A percentile compares a stretch with the other conserved stretches of the same genome.
phyloP scores from a whole-genome alignment of 2,888 invertebrate species.

The Harpagoxenus sublaevis region DNA sequence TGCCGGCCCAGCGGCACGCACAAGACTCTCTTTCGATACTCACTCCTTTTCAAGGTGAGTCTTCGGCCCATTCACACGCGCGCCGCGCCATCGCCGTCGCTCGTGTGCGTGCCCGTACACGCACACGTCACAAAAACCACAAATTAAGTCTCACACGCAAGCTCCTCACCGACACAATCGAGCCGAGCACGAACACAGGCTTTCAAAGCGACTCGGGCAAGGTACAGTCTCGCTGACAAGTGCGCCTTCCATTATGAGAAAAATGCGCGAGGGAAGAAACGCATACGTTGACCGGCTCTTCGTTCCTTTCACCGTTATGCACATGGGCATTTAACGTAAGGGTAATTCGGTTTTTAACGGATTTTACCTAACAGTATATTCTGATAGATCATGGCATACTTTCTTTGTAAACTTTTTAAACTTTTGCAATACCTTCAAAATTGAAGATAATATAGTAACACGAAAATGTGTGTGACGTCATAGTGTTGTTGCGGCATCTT shows the following conservation, averaged over 20 bases:
- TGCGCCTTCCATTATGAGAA: slow-evolving; percentile 33
- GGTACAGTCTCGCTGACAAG: slow-evolving; percentile 62
- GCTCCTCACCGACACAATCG: slow-evolving; percentile 56
- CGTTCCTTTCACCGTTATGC: slow-evolving; percentile 4
- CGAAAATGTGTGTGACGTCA: too few species aligned
- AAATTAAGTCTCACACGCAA: slow-evolving; percentile 65
- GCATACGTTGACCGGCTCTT: not conserved
- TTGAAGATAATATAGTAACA: too few species aligned
- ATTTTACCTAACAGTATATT: too few species aligned
- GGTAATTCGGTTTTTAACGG: not conserved
- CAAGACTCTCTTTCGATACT: slow-evolving; percentile 65
- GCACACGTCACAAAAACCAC: slow-evolving; percentile 59
- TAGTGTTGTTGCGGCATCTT: too few species aligned
- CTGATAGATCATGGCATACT: too few species aligned
- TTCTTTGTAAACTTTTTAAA: too few species aligned
- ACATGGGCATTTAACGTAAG: not conserved
- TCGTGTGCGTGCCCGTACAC: slow-evolving; percentile 37
- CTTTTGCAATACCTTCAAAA: too few species aligned
- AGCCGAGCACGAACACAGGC: slow-evolving; percentile 47
- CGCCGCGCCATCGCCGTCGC: slow-evolving; percentile 39
- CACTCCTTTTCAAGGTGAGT: slow-evolving; percentile 73
- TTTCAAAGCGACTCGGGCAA: slow-evolving; percentile 59
- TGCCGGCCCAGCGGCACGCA: slow-evolving; percentile 40
- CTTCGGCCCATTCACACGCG: slow-evolving; percentile 72
- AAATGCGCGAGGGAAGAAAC: slow-evolving; percentile 10